phyloP scores from a whole-genome alignment of 2,888 invertebrate genomes.

The Xylota sylvarum region DNA sequence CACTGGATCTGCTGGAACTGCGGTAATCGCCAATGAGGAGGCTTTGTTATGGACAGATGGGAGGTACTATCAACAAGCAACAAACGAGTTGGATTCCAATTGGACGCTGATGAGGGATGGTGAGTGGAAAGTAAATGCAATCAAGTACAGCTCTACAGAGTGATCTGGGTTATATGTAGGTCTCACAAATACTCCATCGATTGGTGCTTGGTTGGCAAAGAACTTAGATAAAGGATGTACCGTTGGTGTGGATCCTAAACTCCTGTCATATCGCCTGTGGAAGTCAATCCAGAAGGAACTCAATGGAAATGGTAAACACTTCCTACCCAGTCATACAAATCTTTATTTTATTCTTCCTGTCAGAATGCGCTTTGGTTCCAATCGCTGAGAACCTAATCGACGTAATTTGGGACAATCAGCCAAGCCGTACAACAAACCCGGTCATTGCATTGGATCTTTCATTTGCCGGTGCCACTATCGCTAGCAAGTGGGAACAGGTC shows the following conservation, averaged over 20 bases:
- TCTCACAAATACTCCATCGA: slow-evolving; percentile 85
- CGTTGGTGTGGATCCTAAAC: slow-evolving; percentile 90
- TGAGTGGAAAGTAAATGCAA: slow-evolving; percentile 66
- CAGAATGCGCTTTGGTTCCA: slow-evolving; percentile 88
- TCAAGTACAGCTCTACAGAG: too few relatives aligned
- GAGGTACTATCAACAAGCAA: slow-evolving; percentile 96
- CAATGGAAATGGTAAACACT: slow-evolving; percentile 81
- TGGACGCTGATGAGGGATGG: slow-evolving; percentile 97
- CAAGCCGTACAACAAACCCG: slow-evolving; percentile 85
- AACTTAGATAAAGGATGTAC: slow-evolving; percentile 87
- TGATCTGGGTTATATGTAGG: slow-evolving; percentile 78
- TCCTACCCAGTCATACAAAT: too few relatives aligned
- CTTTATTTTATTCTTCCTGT: background rate
- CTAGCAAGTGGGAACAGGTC: slow-evolving; percentile 89
- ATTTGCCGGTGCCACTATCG: slow-evolving; percentile 87
- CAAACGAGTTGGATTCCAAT: slow-evolving; percentile 90
- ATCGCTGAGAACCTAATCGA: slow-evolving; percentile 91
- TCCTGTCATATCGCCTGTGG: slow-evolving; percentile 88
- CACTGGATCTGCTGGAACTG: slow-evolving; percentile 92
- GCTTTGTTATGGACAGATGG: slow-evolving; percentile 99
- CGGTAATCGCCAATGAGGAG: slow-evolving; percentile 90
- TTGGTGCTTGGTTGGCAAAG: slow-evolving; percentile 88
- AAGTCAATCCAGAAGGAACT: slow-evolving; percentile 87
- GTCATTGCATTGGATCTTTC: slow-evolving; percentile 86
- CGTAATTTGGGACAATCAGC: slow-evolving; percentile 88